Evolutionary conservation across 37 sponge, comb jelly and placozoan species (phyloP).

Genomic region (Corticium candelabrum): DNA sequence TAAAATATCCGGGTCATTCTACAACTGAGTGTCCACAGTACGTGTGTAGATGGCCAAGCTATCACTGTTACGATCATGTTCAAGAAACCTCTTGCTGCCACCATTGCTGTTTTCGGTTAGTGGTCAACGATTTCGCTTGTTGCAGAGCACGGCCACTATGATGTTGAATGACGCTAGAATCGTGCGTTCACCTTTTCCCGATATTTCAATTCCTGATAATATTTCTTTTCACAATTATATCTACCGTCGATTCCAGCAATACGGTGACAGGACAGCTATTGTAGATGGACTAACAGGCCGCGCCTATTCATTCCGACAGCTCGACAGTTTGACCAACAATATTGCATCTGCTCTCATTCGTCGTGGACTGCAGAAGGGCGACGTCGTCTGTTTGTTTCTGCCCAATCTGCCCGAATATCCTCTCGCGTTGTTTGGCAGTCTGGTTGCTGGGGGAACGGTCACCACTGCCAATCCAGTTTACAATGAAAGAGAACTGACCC

Average conservation of each 20-base stretch:
- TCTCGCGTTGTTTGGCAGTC: constrained; percentile 31
- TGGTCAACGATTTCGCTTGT: too few species aligned
- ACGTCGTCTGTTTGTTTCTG: constrained; percentile 31
- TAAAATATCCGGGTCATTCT: too few species aligned
- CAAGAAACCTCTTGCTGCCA: too few species aligned
- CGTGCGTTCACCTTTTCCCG: constrained; percentile 36
- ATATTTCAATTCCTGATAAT: constrained; percentile 18
- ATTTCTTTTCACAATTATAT: background rate
- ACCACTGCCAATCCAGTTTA: constrained; percentile 59
- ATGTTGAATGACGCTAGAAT: constrained; percentile 26
- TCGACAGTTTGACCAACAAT: constrained; percentile 20
- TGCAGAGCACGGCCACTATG: too few species aligned
- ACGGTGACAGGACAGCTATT: constrained; percentile 28
- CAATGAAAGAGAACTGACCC: constrained; percentile 51
- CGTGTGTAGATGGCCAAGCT: too few species aligned
- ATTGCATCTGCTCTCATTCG: constrained; percentile 38
- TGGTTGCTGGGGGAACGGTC: constrained; percentile 62
- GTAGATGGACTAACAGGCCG: constrained; percentile 32
- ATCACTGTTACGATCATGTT: too few species aligned
- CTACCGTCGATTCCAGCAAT: constrained; percentile 1
- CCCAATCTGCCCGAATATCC: constrained; percentile 48
- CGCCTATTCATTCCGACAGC: constrained; percentile 33
- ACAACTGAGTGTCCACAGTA: too few species aligned
- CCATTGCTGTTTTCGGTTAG: too few species aligned
- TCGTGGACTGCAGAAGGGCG: constrained; percentile 43